Percentiles rank a stretch among this genome's conserved stretches.
Conservation (phyloP, 1,140 invertebrate genomes). For the Eumeta japonica region DNA sequence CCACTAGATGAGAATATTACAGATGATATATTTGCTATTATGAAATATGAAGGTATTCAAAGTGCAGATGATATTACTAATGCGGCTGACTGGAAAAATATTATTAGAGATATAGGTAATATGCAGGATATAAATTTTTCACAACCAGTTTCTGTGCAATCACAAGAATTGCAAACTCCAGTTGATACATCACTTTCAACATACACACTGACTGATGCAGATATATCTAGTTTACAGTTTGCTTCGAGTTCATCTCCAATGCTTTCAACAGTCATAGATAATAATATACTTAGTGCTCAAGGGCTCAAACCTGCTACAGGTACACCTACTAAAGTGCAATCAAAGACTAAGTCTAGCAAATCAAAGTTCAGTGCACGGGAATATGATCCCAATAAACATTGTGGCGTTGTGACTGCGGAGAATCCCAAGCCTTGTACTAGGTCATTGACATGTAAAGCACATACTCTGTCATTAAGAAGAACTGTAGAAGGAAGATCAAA, state of each 20-base stretch:
- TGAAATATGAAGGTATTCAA: constrained; percentile 52
- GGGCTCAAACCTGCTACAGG: constrained; percentile 25
- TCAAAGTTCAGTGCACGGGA: constrained; percentile 67
- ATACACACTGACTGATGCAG: constrained; percentile 35
- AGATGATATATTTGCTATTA: constrained; percentile 52
- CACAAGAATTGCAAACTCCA: constrained; percentile 35
- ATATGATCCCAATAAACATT: constrained; percentile 80
- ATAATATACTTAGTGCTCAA: constrained; percentile 26
- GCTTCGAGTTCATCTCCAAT: constrained; percentile 30
- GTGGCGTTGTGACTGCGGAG: constrained; percentile 71
- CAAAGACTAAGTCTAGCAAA: constrained; percentile 58
- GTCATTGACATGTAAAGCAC: constrained; percentile 81
- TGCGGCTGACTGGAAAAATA: constrained; percentile 49
- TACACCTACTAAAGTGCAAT: constrained; percentile 30
- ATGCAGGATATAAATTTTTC: constrained; percentile 49
- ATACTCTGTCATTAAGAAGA: constrained; percentile 72
- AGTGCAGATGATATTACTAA: constrained; percentile 49
- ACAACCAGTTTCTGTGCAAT: constrained; percentile 16
- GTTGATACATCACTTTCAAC: constrained; percentile 24
- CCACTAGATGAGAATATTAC: constrained; percentile 47
- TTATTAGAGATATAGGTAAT: constrained; percentile 48
- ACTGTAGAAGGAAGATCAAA: constrained; percentile 73
- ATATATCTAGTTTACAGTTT: constrained; percentile 38
- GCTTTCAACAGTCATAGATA: constrained; percentile 30
- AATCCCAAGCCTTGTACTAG: constrained; percentile 74